A percentile compares a stretch with the other conserved stretches of the same genome.
Conservation (phyloP, 2,888 invertebrate species). For the Agrochola litura region DNA sequence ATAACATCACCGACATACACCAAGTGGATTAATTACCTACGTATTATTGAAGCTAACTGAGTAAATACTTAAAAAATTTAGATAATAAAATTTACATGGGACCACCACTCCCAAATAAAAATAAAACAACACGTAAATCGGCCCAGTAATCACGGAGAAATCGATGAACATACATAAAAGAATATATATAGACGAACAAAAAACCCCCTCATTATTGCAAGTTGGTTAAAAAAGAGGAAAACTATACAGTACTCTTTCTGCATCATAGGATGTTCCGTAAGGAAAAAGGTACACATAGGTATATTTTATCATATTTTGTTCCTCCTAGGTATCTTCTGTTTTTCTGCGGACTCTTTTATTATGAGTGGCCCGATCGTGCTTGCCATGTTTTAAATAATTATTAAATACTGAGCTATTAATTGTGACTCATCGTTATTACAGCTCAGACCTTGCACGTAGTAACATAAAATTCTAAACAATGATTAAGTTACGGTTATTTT, state of each 20-base stretch:
- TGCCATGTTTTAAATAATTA: slow-evolving; percentile 22
- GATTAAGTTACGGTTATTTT: slow-evolving; percentile 23
- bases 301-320: background rate
- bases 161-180: too few species aligned
- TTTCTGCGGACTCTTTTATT: slow-evolving; percentile 2
- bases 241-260: background rate
- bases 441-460: slow-evolving; percentile 28
- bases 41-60: too few species aligned
- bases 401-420: slow-evolving; percentile 34
- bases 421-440: slow-evolving; percentile 44
- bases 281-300: background rate
- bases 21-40: too few species aligned
- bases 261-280: background rate
- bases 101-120: too few species aligned
- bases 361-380: background rate
- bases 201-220: too few species aligned
- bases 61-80: too few species aligned
- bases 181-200: too few species aligned
- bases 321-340: background rate
- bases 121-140: too few species aligned
- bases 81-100: too few species aligned
- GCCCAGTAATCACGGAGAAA: too few species aligned
- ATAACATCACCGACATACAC: too few species aligned
- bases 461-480: slow-evolving; percentile 40
- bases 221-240: background rate